Evolutionary conservation across 1,140 invertebrate genomes (phyloP).

Genomic region (Hesperophylax magnus): DNA sequence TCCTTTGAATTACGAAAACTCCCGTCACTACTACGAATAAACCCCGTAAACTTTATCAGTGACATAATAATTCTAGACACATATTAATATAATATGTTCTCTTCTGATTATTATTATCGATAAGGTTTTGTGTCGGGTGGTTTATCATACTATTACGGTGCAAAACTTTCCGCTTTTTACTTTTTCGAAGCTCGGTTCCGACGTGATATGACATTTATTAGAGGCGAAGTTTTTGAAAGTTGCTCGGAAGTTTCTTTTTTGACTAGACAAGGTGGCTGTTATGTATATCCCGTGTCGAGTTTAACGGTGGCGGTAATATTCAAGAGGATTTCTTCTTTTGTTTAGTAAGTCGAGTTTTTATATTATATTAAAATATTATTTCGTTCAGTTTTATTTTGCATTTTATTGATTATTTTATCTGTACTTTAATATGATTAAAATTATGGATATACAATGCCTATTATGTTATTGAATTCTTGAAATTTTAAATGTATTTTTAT

Average conservation of each 20-base stretch:
- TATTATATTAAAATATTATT: too few relatives aligned
- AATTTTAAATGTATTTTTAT: too few relatives aligned
- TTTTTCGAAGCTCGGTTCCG: background rate
- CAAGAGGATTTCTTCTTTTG: constrained; percentile 11
- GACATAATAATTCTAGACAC: background rate
- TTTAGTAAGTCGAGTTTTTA: constrained; percentile 14
- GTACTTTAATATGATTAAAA: too few relatives aligned
- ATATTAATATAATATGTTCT: background rate
- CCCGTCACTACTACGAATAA: background rate
- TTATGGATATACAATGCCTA: too few relatives aligned
- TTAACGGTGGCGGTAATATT: constrained; percentile 10
- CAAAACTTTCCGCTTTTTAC: constrained; percentile 23
- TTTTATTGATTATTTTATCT: too few relatives aligned
- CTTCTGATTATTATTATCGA: constrained; percentile 25
- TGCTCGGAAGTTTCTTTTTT: constrained; percentile 28
- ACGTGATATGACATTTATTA: constrained; percentile 51
- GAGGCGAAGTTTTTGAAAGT: constrained; percentile 34
- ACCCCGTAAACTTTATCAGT: constrained; percentile 5
- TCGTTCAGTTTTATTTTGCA: too few relatives aligned
- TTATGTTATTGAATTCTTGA: too few relatives aligned
- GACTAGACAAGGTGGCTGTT: constrained; percentile 31
- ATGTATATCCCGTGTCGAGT: constrained; percentile 21
- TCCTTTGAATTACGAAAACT: background rate
- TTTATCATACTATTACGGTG: background rate
- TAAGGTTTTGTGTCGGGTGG: background rate